phyloP scores from a whole-genome alignment of 2,888 invertebrate species.

The Zootermopsis nevadensis region DNA sequence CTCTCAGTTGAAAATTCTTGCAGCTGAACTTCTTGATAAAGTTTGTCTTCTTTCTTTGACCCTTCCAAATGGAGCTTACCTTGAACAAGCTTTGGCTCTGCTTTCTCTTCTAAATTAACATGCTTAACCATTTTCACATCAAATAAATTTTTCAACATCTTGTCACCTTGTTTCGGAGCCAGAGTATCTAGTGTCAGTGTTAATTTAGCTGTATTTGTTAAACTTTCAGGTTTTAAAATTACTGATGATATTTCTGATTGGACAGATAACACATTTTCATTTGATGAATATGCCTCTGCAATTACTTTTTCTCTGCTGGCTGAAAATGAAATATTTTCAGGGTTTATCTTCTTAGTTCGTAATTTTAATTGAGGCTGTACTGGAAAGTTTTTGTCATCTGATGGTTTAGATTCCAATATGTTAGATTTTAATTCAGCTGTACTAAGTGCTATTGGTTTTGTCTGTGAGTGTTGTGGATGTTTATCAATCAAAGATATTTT shows the following conservation, averaged over 20 bases:
- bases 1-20: neutral
- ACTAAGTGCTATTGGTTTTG: neutral
- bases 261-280: neutral
- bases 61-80: neutral
- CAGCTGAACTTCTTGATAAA: too few species aligned
- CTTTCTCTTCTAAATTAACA: too few species aligned
- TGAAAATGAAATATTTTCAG: neutral
- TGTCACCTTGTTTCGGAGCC: neutral
- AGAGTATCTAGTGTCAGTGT: neutral
- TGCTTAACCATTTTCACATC: too few species aligned
- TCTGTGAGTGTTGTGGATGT: neutral
- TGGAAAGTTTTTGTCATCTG: neutral
- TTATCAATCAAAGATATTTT: neutral
- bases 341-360: neutral
- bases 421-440: neutral
- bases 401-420: neutral
- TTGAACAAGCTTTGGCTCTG: neutral
- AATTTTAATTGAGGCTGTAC: neutral
- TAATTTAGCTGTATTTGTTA: neutral
- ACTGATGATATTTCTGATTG: neutral
- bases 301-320: neutral
- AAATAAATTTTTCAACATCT: neutral
- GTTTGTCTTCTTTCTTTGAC: neutral
- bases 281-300: neutral
- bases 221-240: neutral